Conservation (phyloP, 1,140 invertebrate species). For the Zaprionus gabonicus region DNA sequence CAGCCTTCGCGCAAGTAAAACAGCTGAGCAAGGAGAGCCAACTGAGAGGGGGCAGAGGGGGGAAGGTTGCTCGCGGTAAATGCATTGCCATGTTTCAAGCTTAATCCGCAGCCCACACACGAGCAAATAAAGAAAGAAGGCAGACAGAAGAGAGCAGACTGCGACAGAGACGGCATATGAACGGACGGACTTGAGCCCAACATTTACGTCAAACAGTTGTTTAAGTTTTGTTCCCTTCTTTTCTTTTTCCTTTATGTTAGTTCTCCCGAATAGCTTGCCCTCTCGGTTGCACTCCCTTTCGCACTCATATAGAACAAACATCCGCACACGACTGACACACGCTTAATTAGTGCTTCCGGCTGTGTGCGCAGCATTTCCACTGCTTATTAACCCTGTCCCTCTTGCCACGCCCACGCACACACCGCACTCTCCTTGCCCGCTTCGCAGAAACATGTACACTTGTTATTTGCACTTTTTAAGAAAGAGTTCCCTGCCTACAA, state of each 20-base stretch:
- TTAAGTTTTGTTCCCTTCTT: conserved; percentile 40
- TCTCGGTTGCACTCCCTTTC: background rate
- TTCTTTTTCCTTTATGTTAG: conserved; percentile 9
- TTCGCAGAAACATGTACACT: conserved; percentile 22
- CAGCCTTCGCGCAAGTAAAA: conserved; percentile 53
- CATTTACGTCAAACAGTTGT: conserved; percentile 79
- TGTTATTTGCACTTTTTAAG: conserved; percentile 7
- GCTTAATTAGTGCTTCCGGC: conserved; percentile 77
- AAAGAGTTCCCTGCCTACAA: conserved; percentile 3
- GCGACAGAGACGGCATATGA: conserved; percentile 3
- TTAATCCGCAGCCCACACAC: conserved; percentile 67
- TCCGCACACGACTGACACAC: conserved; percentile 54
- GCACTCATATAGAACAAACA: conserved; percentile 10
- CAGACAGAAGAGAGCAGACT: conserved; percentile 22
- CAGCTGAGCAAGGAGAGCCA: conserved; percentile 33
- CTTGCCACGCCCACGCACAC: background rate
- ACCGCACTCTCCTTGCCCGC: conserved; percentile 6
- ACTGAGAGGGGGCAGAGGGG: background rate
- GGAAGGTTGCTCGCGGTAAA: conserved; percentile 56
- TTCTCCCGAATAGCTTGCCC: background rate
- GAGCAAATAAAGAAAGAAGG: conserved; percentile 20
- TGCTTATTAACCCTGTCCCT: conserved; percentile 57
- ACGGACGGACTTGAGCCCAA: conserved; percentile 70
- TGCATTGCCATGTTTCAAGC: conserved; percentile 81
- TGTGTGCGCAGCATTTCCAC: conserved; percentile 62